A percentile compares a stretch with the other conserved stretches of the same genome.
These are phyloP conservation scores for Xiphophorus birchmanni DNA, from an alignment of 2,797 vertebrate genomes.

Conservation along the genomic window DNA sequence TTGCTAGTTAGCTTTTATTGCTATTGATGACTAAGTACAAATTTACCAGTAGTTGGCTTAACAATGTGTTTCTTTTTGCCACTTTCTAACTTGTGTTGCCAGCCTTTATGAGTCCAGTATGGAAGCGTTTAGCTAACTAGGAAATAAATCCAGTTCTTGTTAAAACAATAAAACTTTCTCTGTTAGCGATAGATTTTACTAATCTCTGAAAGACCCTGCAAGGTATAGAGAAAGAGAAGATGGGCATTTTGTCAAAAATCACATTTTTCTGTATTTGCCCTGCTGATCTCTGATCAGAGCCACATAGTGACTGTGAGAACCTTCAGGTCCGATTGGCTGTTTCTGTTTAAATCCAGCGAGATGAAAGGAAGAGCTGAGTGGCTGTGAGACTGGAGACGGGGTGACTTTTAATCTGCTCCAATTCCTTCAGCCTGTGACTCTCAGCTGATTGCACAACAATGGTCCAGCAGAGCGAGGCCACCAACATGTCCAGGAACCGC, in stretches of 20 bases:
- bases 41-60: background rate
- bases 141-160: background rate
- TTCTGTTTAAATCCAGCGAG: constrained; percentile 36
- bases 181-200: too few relatives aligned
- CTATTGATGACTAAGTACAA: background rate
- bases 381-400: constrained; percentile 38
- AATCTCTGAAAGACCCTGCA: background rate
- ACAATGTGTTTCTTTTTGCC: background rate
- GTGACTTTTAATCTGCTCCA: constrained; percentile 73
- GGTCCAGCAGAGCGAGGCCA: constrained; percentile 21
- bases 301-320: constrained; percentile 53
- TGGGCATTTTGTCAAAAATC: background rate
- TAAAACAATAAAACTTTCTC: background rate
- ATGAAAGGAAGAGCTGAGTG: constrained; percentile 59
- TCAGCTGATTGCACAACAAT: constrained; percentile 71
- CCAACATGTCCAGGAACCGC: background rate
- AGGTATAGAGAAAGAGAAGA: background rate
- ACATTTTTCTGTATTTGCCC: background rate
- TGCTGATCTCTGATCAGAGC: background rate
- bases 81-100: background rate
- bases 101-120: background rate
- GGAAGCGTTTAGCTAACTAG: background rate
- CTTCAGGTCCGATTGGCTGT: constrained; percentile 12
- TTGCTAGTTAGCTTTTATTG: background rate
- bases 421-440: constrained; percentile 68